Percentiles rank a stretch among this genome's conserved stretches.
Evolutionary conservation across 2,888 invertebrate species (phyloP).

Genomic region (Steromphala cineraria): DNA sequence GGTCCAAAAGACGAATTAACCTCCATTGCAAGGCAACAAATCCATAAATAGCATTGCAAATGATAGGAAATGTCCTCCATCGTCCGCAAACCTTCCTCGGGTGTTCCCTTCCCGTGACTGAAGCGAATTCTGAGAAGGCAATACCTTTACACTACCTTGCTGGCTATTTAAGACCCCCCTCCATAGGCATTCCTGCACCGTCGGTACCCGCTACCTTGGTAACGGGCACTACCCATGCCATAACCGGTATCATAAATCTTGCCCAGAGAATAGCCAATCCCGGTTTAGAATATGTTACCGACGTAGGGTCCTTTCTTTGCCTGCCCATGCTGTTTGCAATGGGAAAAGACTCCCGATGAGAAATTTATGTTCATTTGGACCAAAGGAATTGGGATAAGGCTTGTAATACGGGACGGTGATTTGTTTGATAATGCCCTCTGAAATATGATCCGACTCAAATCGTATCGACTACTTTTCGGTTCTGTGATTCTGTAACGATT

Average conservation of each 20-base stretch:
- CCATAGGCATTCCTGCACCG: neutral
- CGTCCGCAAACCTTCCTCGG: too few relatives aligned
- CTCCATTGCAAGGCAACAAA: too few relatives aligned
- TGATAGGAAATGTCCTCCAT: too few relatives aligned
- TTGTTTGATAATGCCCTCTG: neutral
- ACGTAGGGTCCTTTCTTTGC: neutral
- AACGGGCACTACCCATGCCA: neutral
- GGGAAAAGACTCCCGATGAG: neutral
- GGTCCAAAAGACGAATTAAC: too few relatives aligned
- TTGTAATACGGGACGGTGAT: neutral
- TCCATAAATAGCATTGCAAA: too few relatives aligned
- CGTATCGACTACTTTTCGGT: too few relatives aligned
- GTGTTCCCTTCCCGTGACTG: neutral
- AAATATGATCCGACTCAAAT: neutral
- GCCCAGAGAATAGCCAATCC: neutral
- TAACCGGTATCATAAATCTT: neutral
- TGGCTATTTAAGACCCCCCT: neutral
- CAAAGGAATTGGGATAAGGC: neutral
- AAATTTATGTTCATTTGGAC: conserved; percentile 5
- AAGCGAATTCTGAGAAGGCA: neutral
- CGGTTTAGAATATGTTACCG: neutral
- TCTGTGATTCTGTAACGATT: too few relatives aligned
- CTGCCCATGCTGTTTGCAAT: neutral
- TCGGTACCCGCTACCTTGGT: neutral
- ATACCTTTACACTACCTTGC: neutral